Conservation (phyloP, 2,113 vertebrate genomes). For the Chrysemys picta region DNA sequence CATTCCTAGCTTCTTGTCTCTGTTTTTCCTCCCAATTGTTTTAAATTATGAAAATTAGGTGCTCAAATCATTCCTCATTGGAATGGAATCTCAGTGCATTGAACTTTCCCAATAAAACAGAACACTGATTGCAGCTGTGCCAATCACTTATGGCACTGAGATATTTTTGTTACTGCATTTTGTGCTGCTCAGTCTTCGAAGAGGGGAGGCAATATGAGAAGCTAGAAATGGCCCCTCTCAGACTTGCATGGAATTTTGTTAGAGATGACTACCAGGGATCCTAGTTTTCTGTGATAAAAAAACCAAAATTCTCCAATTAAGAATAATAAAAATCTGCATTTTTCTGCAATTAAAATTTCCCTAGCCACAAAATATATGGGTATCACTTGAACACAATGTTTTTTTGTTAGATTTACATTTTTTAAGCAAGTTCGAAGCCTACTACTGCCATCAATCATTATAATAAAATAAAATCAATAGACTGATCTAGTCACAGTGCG, state of each 20-base stretch:
- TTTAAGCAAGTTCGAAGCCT: neutral
- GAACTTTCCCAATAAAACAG: neutral
- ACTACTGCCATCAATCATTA: neutral
- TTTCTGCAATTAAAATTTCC: neutral
- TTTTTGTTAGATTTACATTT: neutral
- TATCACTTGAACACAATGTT: neutral
- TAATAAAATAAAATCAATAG: neutral
- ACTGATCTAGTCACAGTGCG: neutral
- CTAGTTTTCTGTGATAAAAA: neutral
- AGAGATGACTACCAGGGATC: neutral
- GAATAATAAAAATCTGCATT: neutral
- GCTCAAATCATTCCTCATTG: neutral
- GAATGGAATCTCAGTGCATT: fast-evolving
- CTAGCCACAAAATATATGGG: neutral
- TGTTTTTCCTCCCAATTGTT: neutral
- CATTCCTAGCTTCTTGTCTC: fast-evolving
- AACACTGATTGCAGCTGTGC: neutral
- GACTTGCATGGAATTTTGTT: fast-evolving
- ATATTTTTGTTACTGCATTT: neutral
- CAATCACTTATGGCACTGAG: neutral
- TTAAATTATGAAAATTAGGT: neutral
- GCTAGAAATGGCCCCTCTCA: neutral
- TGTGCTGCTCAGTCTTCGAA: neutral
- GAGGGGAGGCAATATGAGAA: neutral
- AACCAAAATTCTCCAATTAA: neutral